These are phyloP conservation scores for Drosophila pachea DNA, from an alignment of 1,140 invertebrate species.

Conservation along the genomic window DNA sequence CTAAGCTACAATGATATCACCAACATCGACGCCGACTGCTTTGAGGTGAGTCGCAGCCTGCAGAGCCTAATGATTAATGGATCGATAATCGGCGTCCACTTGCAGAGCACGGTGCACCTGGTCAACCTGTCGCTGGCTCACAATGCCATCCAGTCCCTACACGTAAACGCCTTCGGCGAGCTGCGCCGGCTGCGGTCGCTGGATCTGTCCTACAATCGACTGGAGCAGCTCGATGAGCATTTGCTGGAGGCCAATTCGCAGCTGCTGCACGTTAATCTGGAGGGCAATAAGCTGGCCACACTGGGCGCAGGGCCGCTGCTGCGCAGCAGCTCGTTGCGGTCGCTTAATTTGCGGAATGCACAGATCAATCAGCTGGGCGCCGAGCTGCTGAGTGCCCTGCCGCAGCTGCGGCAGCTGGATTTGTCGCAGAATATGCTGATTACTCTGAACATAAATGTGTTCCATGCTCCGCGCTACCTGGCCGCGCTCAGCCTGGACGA, in stretches of 20 bases:
- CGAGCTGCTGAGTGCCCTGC: constrained; percentile 50
- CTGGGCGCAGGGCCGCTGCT: constrained; percentile 52
- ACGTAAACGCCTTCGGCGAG: constrained; percentile 61
- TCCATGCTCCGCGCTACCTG: constrained; percentile 52
- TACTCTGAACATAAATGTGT: constrained; percentile 52
- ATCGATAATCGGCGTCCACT: not conserved
- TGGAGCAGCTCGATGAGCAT: constrained; percentile 70
- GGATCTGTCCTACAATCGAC: constrained; percentile 73
- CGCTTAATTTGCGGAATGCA: constrained; percentile 63
- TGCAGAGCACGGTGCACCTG: constrained; percentile 57
- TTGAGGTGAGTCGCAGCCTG: constrained; percentile 53
- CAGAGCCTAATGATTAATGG: not conserved
- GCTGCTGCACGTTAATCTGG: constrained; percentile 60
- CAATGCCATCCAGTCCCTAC: constrained; percentile 68
- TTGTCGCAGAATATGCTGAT: constrained; percentile 68
- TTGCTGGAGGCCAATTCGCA: constrained; percentile 62
- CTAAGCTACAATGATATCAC: constrained; percentile 77
- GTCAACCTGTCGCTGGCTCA: constrained; percentile 59
- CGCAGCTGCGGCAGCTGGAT: constrained; percentile 62
- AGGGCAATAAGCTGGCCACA: constrained; percentile 67
- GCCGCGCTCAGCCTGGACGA: constrained; percentile 57
- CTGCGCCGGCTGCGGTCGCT: constrained; percentile 52
- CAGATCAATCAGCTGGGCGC: constrained; percentile 63
- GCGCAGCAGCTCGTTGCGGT: constrained; percentile 52
- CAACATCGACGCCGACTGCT: constrained; percentile 64